Base-by-base conservation (phyloP, 2,113 vertebrate genomes). In the Gorsachius goisagi region DNA sequence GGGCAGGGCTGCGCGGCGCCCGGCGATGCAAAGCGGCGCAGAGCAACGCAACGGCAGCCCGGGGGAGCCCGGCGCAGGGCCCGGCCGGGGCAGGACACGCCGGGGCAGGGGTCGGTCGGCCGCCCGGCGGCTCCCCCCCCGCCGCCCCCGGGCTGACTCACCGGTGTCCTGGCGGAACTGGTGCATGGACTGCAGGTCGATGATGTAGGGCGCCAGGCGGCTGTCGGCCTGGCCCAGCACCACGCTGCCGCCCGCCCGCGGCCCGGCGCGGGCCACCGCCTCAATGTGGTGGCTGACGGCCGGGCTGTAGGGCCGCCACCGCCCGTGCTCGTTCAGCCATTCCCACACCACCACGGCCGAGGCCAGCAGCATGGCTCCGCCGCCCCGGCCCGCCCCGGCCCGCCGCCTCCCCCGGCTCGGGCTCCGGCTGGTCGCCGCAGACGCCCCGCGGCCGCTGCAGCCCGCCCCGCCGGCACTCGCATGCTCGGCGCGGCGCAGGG, bases 311-410 rank as follows among this genome's bases (percentile, higher is more conserved):
- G 99, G 99, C 97, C 99, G 98, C 99, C 99, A 99, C 97, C 99
- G 99, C 95, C 99, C 99, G 98, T 99, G 99, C 97, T 99, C 99
- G 98, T 99, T 99, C 98, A 99, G 98, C 99, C 99, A 99, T 99
- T 99, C 99, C 99, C 99, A 99, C 93, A 99, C 99, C 97, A 99
- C 99, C 85, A 99, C 99, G 69, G 99, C 99, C 94, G 99, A 99
- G 74, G 99, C 98, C 98, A 99, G 97, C 98, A 99, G 98, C 99
- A 99, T 99, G 95, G 95, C 93, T 41, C 81, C 37, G 69, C n/a
- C 78, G 81, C 95, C 93, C 60, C 37, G 37, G 33, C 52, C n/a
- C 78, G 81, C 95, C 93, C 59, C 37, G 35, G 33, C 52, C 72
- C 32, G 58, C 30, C 85, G 85, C 96, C 93, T 87, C 88, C 93